These are phyloP conservation scores for Pardalotus punctatus DNA, from an alignment of 2,113 vertebrate genomes.

Conservation along the genomic window DNA sequence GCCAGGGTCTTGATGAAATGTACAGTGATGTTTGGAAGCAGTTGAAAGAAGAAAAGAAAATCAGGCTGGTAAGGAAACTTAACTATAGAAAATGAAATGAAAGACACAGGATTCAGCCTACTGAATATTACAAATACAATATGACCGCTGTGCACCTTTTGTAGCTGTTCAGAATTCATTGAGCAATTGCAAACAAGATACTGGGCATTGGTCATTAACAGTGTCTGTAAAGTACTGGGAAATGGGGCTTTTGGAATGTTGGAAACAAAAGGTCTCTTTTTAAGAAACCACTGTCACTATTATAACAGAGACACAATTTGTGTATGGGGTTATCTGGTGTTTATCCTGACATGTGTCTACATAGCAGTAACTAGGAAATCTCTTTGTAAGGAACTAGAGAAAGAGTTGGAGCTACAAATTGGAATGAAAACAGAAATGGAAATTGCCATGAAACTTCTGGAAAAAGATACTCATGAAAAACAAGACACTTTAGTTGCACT, in stretches of 20 bases:
- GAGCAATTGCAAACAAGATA: background rate
- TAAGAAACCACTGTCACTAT: background rate
- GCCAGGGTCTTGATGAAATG: conserved; percentile 97
- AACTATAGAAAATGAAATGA: background rate
- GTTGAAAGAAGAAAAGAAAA: conserved; percentile 90
- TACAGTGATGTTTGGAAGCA: conserved; percentile 96
- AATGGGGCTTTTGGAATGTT: background rate
- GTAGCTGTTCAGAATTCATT: background rate
- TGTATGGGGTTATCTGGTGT: background rate
- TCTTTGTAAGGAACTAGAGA: conserved; percentile 87
- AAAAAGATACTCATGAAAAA: conserved; percentile 97
- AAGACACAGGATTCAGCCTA: background rate
- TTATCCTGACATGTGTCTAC: background rate
- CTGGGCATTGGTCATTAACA: background rate
- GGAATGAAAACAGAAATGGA: conserved; percentile 98
- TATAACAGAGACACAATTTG: background rate
- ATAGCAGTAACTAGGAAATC: background rate
- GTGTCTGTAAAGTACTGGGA: background rate
- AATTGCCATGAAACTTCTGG: conserved; percentile 95
- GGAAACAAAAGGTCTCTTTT: background rate
- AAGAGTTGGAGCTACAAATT: conserved; percentile 91
- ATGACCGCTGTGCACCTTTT: background rate
- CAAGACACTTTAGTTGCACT: conserved; percentile 90
- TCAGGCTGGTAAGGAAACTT: conserved; percentile 80
- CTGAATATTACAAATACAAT: background rate